A percentile compares a stretch with the other conserved stretches of the same genome.
These are phyloP conservation scores for Alectoris magna DNA, from an alignment of 2,797 vertebrate genomes.

Conservation along the genomic window DNA sequence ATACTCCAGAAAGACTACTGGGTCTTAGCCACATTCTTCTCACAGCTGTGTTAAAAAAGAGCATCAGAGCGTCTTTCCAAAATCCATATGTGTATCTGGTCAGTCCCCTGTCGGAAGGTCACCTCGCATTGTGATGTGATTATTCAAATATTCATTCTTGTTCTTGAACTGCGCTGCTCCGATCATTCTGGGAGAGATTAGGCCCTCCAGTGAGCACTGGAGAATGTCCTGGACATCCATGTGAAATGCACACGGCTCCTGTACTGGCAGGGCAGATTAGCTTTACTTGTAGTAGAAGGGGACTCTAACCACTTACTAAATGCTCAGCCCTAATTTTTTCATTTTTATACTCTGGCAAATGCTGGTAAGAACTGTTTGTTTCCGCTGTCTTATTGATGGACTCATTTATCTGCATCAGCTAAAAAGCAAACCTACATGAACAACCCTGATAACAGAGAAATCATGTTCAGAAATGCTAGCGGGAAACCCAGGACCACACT, in stretches of 20 bases:
- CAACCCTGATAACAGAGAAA: neutral
- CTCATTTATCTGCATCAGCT: neutral
- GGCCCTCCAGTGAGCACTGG: conserved; percentile 61
- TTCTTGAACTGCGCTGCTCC: conserved; percentile 77
- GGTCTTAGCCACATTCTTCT: conserved; percentile 87
- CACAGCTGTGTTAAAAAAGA: conserved; percentile 87
- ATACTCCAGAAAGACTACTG: conserved; percentile 80
- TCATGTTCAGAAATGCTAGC: neutral
- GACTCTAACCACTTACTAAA: conserved; percentile 37
- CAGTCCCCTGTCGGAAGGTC: conserved; percentile 81
- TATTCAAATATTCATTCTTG: conserved; percentile 81
- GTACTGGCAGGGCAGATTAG: conserved; percentile 49
- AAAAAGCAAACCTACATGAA: conserved; percentile 3
- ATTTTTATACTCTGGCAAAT: neutral
- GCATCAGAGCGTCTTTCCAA: conserved; percentile 84
- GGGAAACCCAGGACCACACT: neutral
- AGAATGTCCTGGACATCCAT: conserved; percentile 64
- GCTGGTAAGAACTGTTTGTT: neutral
- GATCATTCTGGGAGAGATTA: conserved; percentile 77
- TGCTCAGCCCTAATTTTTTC: neutral
- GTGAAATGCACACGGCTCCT: conserved; percentile 49
- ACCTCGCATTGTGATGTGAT: conserved; percentile 86
- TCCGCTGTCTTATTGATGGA: neutral
- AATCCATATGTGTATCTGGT: conserved; percentile 83
- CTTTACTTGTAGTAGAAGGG: conserved; percentile 43